Percentiles rank a stretch among this genome's conserved stretches.
Evolutionary conservation across 2,797 vertebrate genomes (phyloP).

Genomic region (Triplophysa yarkandensis): DNA sequence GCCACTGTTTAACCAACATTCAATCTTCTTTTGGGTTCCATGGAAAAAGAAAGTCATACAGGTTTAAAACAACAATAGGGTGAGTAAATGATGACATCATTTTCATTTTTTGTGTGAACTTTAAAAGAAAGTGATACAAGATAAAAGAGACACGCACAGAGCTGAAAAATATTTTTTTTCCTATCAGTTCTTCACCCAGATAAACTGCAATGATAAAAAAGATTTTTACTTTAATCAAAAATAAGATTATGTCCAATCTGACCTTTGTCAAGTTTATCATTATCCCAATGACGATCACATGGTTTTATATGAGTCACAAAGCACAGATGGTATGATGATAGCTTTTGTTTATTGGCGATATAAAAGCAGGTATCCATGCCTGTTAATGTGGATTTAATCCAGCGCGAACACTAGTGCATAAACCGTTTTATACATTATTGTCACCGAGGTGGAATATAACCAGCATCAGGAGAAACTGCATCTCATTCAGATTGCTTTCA

Average conservation of each 20-base stretch:
- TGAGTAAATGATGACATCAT: too few species aligned
- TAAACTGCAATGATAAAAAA: too few species aligned
- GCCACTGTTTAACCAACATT: too few species aligned
- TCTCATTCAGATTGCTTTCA: constrained; percentile 44
- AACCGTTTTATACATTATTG: constrained; percentile 26
- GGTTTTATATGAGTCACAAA: constrained; percentile 37
- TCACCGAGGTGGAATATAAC: constrained; percentile 6
- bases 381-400: constrained; percentile 36
- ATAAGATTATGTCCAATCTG: background rate
- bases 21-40: too few species aligned
- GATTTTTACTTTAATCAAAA: background rate
- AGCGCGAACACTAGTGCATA: constrained; percentile 10
- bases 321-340: constrained; percentile 34
- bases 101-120: too few species aligned
- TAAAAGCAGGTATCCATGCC: constrained; percentile 36
- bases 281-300: constrained; percentile 22
- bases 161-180: background rate
- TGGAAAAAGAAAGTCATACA: too few species aligned
- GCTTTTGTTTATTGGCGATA: constrained; percentile 39
- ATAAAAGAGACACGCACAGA: too few species aligned
- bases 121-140: too few species aligned
- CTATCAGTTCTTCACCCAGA: too few species aligned
- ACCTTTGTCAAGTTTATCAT: constrained; percentile 22
- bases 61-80: too few species aligned
- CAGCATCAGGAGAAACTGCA: background rate